phyloP scores from a whole-genome alignment of 1,140 invertebrate species.

The Drosophila burlai region DNA sequence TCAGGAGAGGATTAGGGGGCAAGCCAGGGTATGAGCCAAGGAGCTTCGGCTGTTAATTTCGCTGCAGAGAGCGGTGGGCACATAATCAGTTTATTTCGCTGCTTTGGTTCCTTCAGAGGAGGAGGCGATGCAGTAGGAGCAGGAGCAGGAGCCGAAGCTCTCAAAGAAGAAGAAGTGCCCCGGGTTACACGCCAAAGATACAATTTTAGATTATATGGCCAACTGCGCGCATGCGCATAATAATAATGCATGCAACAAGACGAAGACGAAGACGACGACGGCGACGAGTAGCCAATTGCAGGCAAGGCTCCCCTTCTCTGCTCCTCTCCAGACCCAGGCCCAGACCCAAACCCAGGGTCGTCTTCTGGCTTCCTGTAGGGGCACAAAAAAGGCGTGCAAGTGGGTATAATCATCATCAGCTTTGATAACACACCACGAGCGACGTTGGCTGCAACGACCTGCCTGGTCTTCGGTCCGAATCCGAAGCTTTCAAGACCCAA shows the following conservation, averaged over 20 bases:
- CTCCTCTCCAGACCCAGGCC: slow-evolving; percentile 1
- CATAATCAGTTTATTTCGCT: slow-evolving; percentile 81
- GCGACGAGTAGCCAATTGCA: slow-evolving; percentile 78
- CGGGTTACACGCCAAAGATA: slow-evolving; percentile 85
- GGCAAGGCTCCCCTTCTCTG: slow-evolving; percentile 23
- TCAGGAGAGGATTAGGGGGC: background rate
- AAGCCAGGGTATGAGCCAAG: background rate
- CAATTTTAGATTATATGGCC: slow-evolving; percentile 85
- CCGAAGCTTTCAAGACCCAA: slow-evolving; percentile 33
- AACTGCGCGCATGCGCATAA: slow-evolving; percentile 84
- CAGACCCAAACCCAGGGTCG: slow-evolving; percentile 22
- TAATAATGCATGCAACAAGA: slow-evolving; percentile 83
- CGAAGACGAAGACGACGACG: slow-evolving; percentile 23
- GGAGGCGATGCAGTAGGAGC: slow-evolving; percentile 15
- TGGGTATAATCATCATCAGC: slow-evolving; percentile 84
- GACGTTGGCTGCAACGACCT: slow-evolving; percentile 67
- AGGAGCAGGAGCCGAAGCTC: slow-evolving; percentile 32
- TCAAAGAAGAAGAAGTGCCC: slow-evolving; percentile 63
- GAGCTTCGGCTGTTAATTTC: slow-evolving; percentile 71
- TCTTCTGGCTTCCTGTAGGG: slow-evolving; percentile 56
- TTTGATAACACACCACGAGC: slow-evolving; percentile 84
- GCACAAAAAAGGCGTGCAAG: slow-evolving; percentile 81
- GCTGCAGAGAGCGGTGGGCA: slow-evolving; percentile 56
- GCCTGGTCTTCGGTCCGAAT: slow-evolving; percentile 41
- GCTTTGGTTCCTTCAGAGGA: slow-evolving; percentile 40